Conservation (phyloP, 1,140 invertebrate genomes). For the Ganaspis sp. region DNA sequence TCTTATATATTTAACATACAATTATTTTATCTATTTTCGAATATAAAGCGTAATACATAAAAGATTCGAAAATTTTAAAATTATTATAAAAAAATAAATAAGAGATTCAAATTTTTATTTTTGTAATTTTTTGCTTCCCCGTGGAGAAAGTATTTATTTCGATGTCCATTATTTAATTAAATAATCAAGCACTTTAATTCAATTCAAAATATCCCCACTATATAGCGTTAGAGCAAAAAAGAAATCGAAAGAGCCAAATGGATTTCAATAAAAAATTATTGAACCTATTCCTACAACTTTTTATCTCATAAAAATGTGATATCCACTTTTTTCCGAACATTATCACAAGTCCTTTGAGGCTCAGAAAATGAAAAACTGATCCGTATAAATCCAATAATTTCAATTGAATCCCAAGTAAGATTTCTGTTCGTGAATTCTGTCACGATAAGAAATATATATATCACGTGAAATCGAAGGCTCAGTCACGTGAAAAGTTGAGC, state of each 20-base stretch:
- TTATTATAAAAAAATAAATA: no score
- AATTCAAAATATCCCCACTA: neutral
- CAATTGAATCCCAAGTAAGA: neutral
- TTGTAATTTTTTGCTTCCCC: no score
- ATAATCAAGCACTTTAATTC: no score
- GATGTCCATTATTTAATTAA: no score
- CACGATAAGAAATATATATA: slow-evolving; percentile 18
- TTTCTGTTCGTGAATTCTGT: neutral
- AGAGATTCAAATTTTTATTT: no score
- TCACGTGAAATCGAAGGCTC: neutral
- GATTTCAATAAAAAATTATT: neutral
- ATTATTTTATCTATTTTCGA: no score
- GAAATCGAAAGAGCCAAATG: neutral
- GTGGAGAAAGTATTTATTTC: no score
- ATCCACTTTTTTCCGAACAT: no score
- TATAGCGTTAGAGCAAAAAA: no score
- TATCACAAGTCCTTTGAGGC: neutral
- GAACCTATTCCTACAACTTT: neutral
- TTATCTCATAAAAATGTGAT: neutral
- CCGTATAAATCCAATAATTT: neutral
- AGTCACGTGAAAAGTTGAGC: slow-evolving; percentile 18
- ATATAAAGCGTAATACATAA: no score
- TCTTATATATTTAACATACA: no score
- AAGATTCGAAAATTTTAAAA: no score
- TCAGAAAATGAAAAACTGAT: neutral